Percentiles rank a stretch among this genome's conserved stretches.
phyloP scores from a whole-genome alignment of 2,797 vertebrate genomes.

The Alauda arvensis region DNA sequence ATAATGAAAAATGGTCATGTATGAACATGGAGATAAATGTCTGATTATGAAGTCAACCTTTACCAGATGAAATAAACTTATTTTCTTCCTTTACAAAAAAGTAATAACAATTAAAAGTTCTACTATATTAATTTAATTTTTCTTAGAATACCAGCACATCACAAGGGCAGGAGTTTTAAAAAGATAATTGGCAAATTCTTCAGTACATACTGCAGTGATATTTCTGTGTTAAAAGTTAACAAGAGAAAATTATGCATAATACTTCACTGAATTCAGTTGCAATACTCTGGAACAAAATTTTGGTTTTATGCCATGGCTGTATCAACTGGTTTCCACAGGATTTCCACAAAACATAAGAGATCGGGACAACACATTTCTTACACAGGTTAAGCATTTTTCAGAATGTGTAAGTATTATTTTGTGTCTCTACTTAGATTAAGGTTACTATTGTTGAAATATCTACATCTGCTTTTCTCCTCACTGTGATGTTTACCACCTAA shows the following conservation, averaged over 20 bases:
- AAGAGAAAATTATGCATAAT: not conserved
- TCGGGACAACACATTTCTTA: not conserved
- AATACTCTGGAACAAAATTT: not conserved
- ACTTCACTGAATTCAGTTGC: not conserved
- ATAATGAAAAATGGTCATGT: not conserved
- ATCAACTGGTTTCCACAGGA: not conserved
- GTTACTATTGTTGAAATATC: conserved; percentile 72
- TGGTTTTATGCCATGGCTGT: not conserved
- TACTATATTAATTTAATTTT: not conserved
- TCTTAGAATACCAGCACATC: not conserved
- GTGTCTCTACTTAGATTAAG: conserved; percentile 64
- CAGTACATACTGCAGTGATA: not conserved
- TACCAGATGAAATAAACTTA: not conserved
- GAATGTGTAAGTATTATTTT: conserved; percentile 59
- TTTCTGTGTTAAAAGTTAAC: not conserved
- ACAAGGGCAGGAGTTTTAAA: not conserved
- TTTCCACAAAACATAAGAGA: not conserved
- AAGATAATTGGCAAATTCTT: not conserved
- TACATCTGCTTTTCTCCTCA: conserved; percentile 65
- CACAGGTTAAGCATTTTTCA: not conserved
- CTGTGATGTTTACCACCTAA: conserved; percentile 74
- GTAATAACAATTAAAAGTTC: not conserved
- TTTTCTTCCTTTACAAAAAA: not conserved
- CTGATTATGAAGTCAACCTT: not conserved
- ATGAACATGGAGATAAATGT: not conserved